Base-by-base conservation (phyloP, 2,797 vertebrate genomes). In the Lithobates pipiens region DNA sequence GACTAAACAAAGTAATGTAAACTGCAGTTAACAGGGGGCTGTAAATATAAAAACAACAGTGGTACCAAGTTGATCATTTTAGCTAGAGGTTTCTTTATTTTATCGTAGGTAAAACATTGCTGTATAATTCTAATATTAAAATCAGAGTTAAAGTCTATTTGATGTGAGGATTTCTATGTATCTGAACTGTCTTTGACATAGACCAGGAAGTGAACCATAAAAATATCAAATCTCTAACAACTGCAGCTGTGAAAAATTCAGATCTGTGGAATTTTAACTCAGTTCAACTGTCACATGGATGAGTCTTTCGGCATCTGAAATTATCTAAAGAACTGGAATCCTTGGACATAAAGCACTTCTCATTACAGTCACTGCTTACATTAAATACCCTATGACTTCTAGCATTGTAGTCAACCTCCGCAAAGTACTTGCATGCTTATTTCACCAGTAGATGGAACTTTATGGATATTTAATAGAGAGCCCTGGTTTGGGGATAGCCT, bases 271-370 rank as follows among this genome's bases (percentile, higher is more conserved):
- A 61, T 83, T 80, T 83, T 83, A 87, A 61, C 76, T 79, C 76
- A 79, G 75, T 87, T 80, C 76, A 87, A 80, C 85, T 83, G 85
- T 86, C 85, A 86, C 69, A 83, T 73, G 46, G 76, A 83, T 80
- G 76, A 79, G 71, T 54, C 81, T 70, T 50, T 63, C 42, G 81
- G 71, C 76, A 87, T 79, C 50, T 87, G 81, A 86, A 83, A 86
- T 86, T 83, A 86, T 73, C 85, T 68, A 86, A 83, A 83, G 69
- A 78, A 61, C 74, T 75, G 34, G 42, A 83, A 83, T 87, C 81
- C 71, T 63, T 57, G 61, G 77, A 85, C 57, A 78, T 46, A 77
- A 65, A 74, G 68, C 70, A 57, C 73, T 61, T 74, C 44, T 75
- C 76, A 80, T 80, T 83, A 80, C 80, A 79, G 29, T 83, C 76